Base-by-base conservation (phyloP, 2,888 invertebrate species). In the Hyles lineata region DNA sequence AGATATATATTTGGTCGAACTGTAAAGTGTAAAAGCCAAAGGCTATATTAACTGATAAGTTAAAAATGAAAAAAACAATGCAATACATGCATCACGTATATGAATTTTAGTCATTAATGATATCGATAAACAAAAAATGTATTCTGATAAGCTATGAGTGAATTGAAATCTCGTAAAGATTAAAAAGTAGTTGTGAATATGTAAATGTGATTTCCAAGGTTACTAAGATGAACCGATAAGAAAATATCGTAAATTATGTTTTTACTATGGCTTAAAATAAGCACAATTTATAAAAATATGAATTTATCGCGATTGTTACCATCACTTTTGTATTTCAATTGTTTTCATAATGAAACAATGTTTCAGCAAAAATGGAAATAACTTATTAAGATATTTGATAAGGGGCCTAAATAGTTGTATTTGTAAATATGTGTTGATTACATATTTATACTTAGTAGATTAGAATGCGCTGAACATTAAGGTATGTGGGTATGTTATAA, bases 401-500 rank as follows among this genome's bases (percentile, higher is more conserved):
- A 50, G 67, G 43, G n/a, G 63, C 43, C 23, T 67, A 43, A 43
- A 67, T 50, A 43, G 43, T 15, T 6, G 23, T 67, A 67, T n/a
- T 43, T 50, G 23, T 67, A 67, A 67, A 67, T 67, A 67, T 17
- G 50, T 67, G 23, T 67, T 50, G 50, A 67, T 67, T 67, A 23
- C 62, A 62, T 62, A 63, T 21, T 63, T 50, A 43, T 67, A 67
- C 67, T 67, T 67, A 67, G 43, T 50, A 67, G 23, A 21, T 67
- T 50, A 67, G 23, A 67, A 43, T 50, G 21, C 67, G 50, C 50
- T 50, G 17, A 43, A 63, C 21, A 11, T 9, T 55, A 43, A 43
- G 63, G 43, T 67, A 43, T 63, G 43, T 35, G 50, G 63, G 21
- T 35, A 23, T 67, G 21, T 23, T 62, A 62, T 15, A 43, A 50